These are phyloP conservation scores for Apeltes quadracus DNA, from an alignment of 2,113 vertebrate genomes.

Conservation along the genomic window DNA sequence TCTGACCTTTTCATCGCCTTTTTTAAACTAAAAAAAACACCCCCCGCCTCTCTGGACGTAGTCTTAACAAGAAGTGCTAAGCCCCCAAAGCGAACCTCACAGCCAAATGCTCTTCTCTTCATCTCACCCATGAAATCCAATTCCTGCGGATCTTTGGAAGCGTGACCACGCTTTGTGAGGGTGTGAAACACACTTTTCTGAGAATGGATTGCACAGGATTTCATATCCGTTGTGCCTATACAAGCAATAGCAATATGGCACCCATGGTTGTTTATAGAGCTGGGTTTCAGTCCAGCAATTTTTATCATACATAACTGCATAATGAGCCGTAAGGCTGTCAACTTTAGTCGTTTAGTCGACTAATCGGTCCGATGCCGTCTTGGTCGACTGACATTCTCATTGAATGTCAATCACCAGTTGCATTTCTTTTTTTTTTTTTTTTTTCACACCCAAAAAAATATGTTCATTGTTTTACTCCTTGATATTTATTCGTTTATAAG, in stretches of 20 bases:
- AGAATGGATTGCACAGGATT: slow-evolving; percentile 30
- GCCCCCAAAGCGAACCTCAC: slow-evolving; percentile 38
- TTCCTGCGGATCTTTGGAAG: slow-evolving; percentile 47
- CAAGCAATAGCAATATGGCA: slow-evolving; percentile 26
- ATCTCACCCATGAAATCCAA: slow-evolving; percentile 65
- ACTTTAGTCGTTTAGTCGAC: too few species aligned
- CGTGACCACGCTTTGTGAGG: slow-evolving; percentile 47
- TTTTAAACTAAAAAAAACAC: slow-evolving; percentile 18
- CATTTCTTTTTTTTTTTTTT: too few species aligned
- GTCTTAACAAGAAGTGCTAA: slow-evolving; percentile 45
- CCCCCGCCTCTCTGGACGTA: slow-evolving; percentile 10
- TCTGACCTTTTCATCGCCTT: slow-evolving; percentile 34
- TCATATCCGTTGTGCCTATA: slow-evolving; percentile 15
- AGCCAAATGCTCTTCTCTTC: slow-evolving; percentile 47
- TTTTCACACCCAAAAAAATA: too few species aligned
- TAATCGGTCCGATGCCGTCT: too few species aligned
- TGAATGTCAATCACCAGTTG: too few species aligned
- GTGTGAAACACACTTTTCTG: slow-evolving; percentile 51
- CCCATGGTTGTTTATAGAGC: slow-evolving; percentile 20
- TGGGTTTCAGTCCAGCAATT: not conserved
- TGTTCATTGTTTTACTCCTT: too few species aligned
- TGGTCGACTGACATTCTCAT: too few species aligned
- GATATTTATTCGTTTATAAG: too few species aligned
- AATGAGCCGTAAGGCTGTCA: too few species aligned
- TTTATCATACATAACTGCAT: not conserved